Percentiles rank a stretch among this genome's conserved stretches.
Evolutionary conservation across 2,888 invertebrate species (phyloP).

Genomic region (Muschampia plurimacula): DNA sequence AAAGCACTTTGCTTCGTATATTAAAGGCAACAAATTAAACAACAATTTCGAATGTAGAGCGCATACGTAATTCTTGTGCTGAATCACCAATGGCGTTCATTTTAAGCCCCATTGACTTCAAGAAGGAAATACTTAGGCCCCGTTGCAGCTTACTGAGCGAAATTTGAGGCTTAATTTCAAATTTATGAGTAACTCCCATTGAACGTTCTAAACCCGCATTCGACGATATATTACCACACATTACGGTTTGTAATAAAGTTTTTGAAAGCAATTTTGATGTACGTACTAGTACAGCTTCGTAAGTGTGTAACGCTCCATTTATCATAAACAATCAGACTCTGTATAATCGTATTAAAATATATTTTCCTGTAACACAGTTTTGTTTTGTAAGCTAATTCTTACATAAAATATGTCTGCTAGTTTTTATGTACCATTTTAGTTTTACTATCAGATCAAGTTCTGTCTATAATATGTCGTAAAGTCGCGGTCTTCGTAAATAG

Average conservation of each 20-base stretch:
- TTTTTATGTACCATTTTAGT: too few species aligned
- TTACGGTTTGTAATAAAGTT: not conserved
- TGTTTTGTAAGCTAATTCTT: too few species aligned
- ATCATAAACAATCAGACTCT: too few species aligned
- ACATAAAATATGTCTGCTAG: too few species aligned
- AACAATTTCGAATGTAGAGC: not conserved
- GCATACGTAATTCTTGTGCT: not conserved
- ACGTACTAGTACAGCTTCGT: too few species aligned
- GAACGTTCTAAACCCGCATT: not conserved
- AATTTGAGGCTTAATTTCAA: slow-evolving; percentile 19
- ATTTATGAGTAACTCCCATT: slow-evolving; percentile 11
- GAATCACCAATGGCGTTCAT: slow-evolving; percentile 7
- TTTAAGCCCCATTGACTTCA: slow-evolving; percentile 21
- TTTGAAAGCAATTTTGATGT: slow-evolving; percentile 3
- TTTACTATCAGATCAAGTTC: too few species aligned
- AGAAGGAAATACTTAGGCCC: slow-evolving; percentile 14
- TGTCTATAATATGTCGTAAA: too few species aligned
- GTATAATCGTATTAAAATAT: too few species aligned
- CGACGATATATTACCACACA: not conserved
- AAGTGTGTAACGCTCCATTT: too few species aligned
- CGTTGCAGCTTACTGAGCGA: slow-evolving; percentile 11
- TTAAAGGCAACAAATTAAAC: not conserved
- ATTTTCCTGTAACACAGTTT: too few species aligned
- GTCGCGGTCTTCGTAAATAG: too few species aligned
- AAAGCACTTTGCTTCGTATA: not conserved